Base-by-base conservation (phyloP, 2,888 invertebrate species). In the Hirtodrosophila trivittata region DNA sequence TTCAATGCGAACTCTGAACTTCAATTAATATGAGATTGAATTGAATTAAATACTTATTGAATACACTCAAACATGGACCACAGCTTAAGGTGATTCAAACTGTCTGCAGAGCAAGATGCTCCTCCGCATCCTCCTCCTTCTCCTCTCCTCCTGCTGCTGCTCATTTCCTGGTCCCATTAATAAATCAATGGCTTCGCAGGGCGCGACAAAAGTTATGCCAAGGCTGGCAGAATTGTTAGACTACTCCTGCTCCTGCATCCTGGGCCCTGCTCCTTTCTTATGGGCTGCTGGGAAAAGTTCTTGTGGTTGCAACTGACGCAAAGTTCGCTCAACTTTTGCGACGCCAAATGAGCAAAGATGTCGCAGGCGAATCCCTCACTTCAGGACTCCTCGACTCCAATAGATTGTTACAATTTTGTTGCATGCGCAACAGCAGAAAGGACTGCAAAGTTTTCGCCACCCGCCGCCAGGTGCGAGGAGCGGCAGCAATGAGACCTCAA, bases 121-220 rank as follows among this genome's bases (percentile, higher is more conserved):
- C 6, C 2, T 30, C 1, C n/a, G 5, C n/a, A n/a, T n/a, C n/a
- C n/a, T n/a, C n/a, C n/a, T n/a, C n/a, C n/a, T n/a, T n/a, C n/a
- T n/a, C n/a, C n/a, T n/a, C n/a, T n/a, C n/a, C n/a, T n/a, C n/a
- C n/a, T n/a, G n/a, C n/a, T n/a, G n/a, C n/a, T n/a, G n/a, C n/a
- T n/a, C n/a, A 37, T 8, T 9, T 28, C 2, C 43, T 32, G 41
- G 67, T 1, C 57, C 68, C 73, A 80, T 80, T 83, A 86, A 80
- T 80, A 80, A 80, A 80, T 80, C 78, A 80, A 83, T 80, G 80
- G 63, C 75, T 77, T 81, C 51, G 70, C 62, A 50, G 57, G 67
- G 13, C 38, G 54, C 56, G 55, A 56, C 68, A 68, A 85, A 78
- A 86, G 80, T 85, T 82, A 52, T 63, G 46, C 57, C 41, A 43